Evolutionary conservation across 2,888 invertebrate species (phyloP).

Genomic region (Drosophila tanythrix): DNA sequence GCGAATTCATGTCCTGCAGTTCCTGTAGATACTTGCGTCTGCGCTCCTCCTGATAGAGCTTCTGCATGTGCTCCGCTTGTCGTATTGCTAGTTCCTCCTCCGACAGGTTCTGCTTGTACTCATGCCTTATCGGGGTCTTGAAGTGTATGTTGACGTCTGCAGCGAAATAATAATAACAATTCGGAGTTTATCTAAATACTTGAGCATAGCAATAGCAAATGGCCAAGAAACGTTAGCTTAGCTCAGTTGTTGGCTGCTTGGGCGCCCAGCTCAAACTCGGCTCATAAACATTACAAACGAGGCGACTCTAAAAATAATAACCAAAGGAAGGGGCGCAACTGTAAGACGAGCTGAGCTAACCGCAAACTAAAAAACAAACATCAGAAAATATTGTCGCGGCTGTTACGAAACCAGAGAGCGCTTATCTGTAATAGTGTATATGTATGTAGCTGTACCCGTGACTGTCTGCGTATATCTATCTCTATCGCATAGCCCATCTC

Average conservation of each 20-base stretch:
- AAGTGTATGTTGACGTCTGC: conserved; percentile 98
- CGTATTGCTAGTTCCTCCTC: conserved; percentile 95
- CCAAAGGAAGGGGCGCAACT: conserved; percentile 31
- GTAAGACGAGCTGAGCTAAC: conserved; percentile 76
- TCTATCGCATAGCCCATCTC: conserved; percentile 13
- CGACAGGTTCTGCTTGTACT: conserved; percentile 93
- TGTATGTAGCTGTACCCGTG: conserved; percentile 5
- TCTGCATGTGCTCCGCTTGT: conserved; percentile 96
- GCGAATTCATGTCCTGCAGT: conserved; percentile 96
- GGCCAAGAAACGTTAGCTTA: conserved; percentile 1
- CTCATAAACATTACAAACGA: conserved; percentile 17
- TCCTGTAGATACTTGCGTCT: conserved; percentile 96
- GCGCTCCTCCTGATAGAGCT: conserved; percentile 94
- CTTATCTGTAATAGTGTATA: conserved; percentile 54
- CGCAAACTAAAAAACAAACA: conserved; percentile 54
- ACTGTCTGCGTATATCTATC: conserved; percentile 19
- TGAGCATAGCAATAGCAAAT: conserved; percentile 21
- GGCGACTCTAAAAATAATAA: conserved; percentile 27
- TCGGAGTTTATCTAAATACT: conserved; percentile 89
- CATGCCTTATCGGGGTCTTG: conserved; percentile 94
- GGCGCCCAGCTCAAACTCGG: neutral
- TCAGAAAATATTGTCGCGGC: conserved; percentile 36
- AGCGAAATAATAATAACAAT: conserved; percentile 95
- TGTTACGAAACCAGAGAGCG: conserved; percentile 60
- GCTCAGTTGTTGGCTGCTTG: neutral